phyloP scores from a whole-genome alignment of 2,797 vertebrate genomes.

The Premnoplex brunnescens region DNA sequence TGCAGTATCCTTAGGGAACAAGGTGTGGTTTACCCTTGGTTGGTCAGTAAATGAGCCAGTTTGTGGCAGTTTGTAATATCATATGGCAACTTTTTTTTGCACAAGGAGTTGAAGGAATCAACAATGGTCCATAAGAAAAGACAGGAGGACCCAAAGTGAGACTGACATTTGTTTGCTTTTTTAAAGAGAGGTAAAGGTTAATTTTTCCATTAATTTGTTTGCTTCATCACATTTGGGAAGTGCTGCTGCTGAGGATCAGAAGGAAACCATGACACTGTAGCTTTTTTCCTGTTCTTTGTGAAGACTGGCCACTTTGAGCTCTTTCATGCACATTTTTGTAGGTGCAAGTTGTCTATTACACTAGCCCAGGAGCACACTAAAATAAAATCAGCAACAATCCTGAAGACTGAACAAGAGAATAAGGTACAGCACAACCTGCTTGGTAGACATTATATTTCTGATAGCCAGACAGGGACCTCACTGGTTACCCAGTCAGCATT shows the following conservation, averaged over 20 bases:
- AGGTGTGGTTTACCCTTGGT: background rate
- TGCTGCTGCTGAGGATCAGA: background rate
- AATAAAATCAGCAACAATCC: background rate
- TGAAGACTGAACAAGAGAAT: background rate
- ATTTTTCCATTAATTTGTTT: background rate
- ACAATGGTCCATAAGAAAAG: background rate
- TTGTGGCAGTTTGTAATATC: constrained; percentile 31
- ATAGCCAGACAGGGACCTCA: background rate
- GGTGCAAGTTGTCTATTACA: background rate
- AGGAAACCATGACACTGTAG: background rate
- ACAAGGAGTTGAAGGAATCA: background rate
- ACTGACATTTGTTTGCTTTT: background rate
- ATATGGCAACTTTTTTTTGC: background rate
- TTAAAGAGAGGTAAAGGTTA: background rate
- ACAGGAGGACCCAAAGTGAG: background rate
- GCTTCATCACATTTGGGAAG: background rate
- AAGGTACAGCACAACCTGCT: background rate
- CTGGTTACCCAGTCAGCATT: background rate
- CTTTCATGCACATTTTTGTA: background rate
- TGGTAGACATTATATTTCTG: background rate
- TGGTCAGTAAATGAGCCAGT: constrained; percentile 23
- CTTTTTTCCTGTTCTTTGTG: background rate
- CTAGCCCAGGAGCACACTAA: background rate
- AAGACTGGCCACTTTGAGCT: background rate
- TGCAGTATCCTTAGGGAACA: background rate